Percentiles rank a stretch among this genome's conserved stretches.
Conservation (phyloP, 2,888 invertebrate species). For the Coelopa pilipes region DNA sequence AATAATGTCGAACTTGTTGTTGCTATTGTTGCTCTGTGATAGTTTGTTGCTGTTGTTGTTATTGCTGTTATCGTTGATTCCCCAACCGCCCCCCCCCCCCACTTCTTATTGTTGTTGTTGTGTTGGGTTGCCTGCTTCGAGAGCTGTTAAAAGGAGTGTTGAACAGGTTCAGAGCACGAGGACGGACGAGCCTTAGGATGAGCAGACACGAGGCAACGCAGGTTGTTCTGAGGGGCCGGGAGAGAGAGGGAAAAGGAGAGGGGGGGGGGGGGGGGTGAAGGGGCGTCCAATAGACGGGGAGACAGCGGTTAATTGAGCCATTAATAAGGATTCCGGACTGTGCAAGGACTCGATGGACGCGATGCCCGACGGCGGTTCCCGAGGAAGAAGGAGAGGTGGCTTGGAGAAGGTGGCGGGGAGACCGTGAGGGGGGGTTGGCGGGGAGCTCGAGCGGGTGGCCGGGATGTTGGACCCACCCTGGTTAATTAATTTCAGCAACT, state of each 20-base stretch:
- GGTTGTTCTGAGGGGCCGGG: neutral
- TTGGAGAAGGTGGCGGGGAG: too few species aligned
- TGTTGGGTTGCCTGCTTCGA: slow-evolving; percentile 9
- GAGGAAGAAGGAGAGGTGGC: too few species aligned
- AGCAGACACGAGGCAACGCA: too few species aligned
- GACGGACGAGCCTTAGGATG: too few species aligned
- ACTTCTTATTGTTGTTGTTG: slow-evolving; percentile 31
- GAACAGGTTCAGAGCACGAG: slow-evolving; percentile 21
- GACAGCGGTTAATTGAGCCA: slow-evolving; percentile 14
- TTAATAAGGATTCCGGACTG: slow-evolving; percentile 25
- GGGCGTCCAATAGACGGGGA: neutral
- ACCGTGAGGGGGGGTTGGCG: too few species aligned
- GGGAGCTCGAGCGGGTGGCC: too few species aligned
- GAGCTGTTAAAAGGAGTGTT: slow-evolving; percentile 29
- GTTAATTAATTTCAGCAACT: slow-evolving; percentile 17
- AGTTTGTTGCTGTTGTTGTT: slow-evolving; percentile 14
- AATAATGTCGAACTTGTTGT: slow-evolving; percentile 19
- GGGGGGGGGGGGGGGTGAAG: slow-evolving; percentile 31
- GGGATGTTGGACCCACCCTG: too few species aligned
- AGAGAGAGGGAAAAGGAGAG: slow-evolving; percentile 31
- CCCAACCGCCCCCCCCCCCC: too few species aligned
- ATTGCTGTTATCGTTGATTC: neutral
- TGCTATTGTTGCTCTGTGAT: slow-evolving; percentile 17
- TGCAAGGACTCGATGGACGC: neutral
- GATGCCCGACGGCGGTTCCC: too few species aligned